Base-by-base conservation (phyloP, 1,140 invertebrate genomes). In the Zaprionus capensis region DNA sequence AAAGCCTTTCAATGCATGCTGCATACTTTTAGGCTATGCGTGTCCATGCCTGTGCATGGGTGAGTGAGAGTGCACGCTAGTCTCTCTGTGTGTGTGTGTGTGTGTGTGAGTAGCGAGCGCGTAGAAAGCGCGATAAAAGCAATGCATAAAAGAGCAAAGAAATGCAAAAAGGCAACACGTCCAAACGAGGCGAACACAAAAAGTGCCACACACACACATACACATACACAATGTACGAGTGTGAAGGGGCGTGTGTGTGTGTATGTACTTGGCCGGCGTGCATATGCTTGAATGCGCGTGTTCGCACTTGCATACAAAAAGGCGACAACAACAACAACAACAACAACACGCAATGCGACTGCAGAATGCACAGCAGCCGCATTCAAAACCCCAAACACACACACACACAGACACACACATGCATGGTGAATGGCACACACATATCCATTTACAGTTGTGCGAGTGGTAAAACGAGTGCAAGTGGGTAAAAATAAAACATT, bases 271-370 rank as follows among this genome's bases (percentile, higher is more conserved):
- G 41, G 76, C 67, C 64, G 69, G 72, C 82, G 76, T 88, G 81
- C 84, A 90, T 90, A 90, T 90, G 85, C 85, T 90, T 90, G 81
- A 90, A 90, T 90, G 85, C 85, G 85, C 86, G 85, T 90, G 79
- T 90, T 90, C 85, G 79, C 85, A 90, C 85, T 90, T 90, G 85
- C 84, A 77, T 59, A 87, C 84, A 73, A 81, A 80, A 73, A 67
- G 56, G 56, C 68, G 66, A 71, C 66, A 71, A 15, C 17, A 71
- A 71, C 53, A 31, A 5, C 68, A 61, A 59, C 31, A 63, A 24
- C 34, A 71, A 64, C 63, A 70, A 38, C 71, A 78, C 46, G 49
- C 68, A 63, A 59, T 63, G 61, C 61, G 38, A 53, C 44, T 59
- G 65, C 73, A 76, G 84, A 88, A 79, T 88, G 84, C 84, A 88